Conservation (phyloP, 1,140 invertebrate genomes). For the Ridgeia piscesae region DNA sequence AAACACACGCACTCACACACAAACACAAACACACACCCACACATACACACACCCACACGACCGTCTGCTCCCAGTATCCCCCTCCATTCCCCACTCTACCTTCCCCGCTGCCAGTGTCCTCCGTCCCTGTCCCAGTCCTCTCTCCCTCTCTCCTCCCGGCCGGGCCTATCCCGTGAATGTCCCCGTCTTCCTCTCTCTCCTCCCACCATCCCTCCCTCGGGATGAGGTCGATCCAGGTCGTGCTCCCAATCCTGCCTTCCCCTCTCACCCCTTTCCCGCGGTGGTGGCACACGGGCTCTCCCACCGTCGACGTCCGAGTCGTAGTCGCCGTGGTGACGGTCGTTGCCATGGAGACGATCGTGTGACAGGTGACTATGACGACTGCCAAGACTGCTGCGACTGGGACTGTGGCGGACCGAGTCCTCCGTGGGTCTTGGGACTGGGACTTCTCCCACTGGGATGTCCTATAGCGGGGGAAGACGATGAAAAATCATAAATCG, state of each 20-base stretch:
- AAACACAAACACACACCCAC: no score
- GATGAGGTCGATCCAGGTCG: neutral
- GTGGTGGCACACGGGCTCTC: neutral
- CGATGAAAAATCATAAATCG: no score
- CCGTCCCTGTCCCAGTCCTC: slow-evolving; percentile 17
- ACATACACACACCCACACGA: no score
- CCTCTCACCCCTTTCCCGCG: neutral
- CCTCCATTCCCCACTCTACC: slow-evolving; percentile 26
- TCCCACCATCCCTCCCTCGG: neutral
- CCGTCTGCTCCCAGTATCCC: slow-evolving; percentile 22
- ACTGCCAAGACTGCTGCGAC: slow-evolving; percentile 27
- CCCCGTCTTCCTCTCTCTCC: neutral
- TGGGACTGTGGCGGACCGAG: slow-evolving; percentile 23
- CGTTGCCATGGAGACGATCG: slow-evolving; percentile 5
- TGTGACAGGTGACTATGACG: slow-evolving; percentile 12
- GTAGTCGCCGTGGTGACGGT: slow-evolving; percentile 3
- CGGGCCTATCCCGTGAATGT: neutral
- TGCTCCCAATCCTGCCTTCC: neutral
- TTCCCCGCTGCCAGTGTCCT: slow-evolving; percentile 25
- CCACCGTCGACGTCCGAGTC: slow-evolving; percentile 12
- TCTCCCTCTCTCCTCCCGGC: slow-evolving; percentile 2
- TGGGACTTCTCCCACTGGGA: neutral
- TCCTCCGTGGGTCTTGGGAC: slow-evolving; percentile 25
- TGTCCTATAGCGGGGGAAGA: neutral
- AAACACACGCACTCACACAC: no score